Conservation (phyloP, 2,113 vertebrate genomes). For the Salvelinus namaycush region DNA sequence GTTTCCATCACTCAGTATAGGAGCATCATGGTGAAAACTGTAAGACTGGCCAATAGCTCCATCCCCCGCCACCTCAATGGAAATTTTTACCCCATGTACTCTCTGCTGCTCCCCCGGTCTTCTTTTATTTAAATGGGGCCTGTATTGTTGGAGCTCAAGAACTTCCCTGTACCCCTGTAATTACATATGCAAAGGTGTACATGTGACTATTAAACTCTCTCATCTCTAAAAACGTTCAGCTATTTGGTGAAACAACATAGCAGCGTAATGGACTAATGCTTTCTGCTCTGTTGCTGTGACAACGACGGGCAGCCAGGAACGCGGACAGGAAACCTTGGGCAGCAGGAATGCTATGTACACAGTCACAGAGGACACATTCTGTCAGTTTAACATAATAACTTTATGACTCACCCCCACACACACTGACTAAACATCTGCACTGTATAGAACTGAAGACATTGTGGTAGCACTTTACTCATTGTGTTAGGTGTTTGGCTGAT, state of each 20-base stretch:
- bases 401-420: background rate
- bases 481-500: no score
- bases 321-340: slow-evolving; percentile 62
- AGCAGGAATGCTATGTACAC: slow-evolving; percentile 38
- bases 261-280: background rate
- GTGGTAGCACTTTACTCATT: no score
- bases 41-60: no score
- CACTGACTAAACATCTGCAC: background rate
- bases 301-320: slow-evolving; percentile 52
- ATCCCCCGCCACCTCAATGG: no score
- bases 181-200: background rate
- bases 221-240: background rate
- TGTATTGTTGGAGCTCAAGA: background rate
- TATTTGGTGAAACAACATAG: background rate
- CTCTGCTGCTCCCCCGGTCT: background rate
- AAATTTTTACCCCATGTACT: background rate
- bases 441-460: no score
- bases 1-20: no score
- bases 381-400: background rate
- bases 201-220: background rate
- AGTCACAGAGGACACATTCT: background rate
- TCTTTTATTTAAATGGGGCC: background rate
- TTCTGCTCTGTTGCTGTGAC: slow-evolving; percentile 65
- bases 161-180: background rate
- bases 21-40: no score